Evolutionary conservation across 1,140 invertebrate genomes (phyloP).

Genomic region (Megathymus violae): DNA sequence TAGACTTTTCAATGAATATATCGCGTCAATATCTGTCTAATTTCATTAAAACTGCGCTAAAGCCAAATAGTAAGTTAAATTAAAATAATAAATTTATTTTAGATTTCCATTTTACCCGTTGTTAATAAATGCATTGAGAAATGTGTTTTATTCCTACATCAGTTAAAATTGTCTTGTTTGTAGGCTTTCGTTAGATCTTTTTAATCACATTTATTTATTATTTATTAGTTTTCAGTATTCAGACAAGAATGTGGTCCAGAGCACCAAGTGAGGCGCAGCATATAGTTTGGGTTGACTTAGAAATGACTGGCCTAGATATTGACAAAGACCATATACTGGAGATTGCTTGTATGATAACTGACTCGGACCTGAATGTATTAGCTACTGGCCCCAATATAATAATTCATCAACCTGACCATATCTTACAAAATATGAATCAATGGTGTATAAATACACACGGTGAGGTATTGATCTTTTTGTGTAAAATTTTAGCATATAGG

Average conservation of each 20-base stretch:
- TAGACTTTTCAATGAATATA: conserved; percentile 27
- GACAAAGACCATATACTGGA: conserved; percentile 93
- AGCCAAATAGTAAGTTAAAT: background rate
- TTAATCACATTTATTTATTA: background rate
- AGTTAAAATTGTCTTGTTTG: too few relatives aligned
- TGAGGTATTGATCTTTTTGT: conserved; percentile 80
- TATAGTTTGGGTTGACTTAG: conserved; percentile 85
- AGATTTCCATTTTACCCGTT: too few relatives aligned
- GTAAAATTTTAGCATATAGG: background rate
- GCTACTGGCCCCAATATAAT: conserved; percentile 91
- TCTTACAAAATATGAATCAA: conserved; percentile 91
- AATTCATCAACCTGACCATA: conserved; percentile 90
- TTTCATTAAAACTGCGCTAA: background rate
- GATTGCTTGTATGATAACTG: conserved; percentile 94
- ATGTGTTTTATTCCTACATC: conserved; percentile 3
- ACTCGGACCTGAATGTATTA: conserved; percentile 90
- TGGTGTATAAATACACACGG: conserved; percentile 93
- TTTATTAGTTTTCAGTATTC: conserved; percentile 25
- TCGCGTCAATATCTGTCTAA: conserved; percentile 10
- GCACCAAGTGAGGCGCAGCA: conserved; percentile 52
- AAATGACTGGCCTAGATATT: conserved; percentile 92
- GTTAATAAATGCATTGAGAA: too few relatives aligned
- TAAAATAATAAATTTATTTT: too few relatives aligned
- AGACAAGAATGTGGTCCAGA: conserved; percentile 25
- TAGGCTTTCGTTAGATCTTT: too few relatives aligned